phyloP scores from a whole-genome alignment of 2,113 vertebrate genomes.

The Brienomyrus brachyistius region DNA sequence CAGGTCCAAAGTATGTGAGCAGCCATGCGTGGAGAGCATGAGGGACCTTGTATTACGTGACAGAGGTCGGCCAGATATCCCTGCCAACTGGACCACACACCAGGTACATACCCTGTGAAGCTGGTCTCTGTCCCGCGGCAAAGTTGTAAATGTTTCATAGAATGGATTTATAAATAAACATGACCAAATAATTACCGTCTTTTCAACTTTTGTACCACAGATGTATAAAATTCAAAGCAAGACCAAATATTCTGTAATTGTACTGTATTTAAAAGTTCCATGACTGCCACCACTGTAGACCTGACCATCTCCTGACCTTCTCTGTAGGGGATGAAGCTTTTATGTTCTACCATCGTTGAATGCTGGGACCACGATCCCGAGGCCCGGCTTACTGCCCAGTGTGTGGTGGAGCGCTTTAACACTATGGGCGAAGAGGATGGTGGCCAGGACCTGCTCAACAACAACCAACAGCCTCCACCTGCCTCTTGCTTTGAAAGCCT shows the following conservation, averaged over 20 bases:
- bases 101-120: conserved; percentile 51
- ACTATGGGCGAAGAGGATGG: conserved; percentile 60
- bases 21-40: conserved; percentile 85
- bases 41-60: conserved; percentile 78
- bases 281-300: neutral
- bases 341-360: conserved; percentile 77
- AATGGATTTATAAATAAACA: neutral
- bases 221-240: neutral
- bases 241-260: neutral
- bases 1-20: conserved; percentile 75
- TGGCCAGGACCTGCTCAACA: conserved; percentile 49
- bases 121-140: neutral
- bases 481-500: neutral
- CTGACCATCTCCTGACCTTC: neutral
- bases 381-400: conserved; percentile 81
- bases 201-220: neutral
- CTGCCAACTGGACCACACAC: conserved; percentile 67
- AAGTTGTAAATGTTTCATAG: neutral
- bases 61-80: conserved; percentile 76
- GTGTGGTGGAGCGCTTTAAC: conserved; percentile 77
- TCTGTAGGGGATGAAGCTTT: conserved; percentile 71
- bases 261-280: neutral
- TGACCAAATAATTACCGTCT: neutral
- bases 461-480: conserved; percentile 30
- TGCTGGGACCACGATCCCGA: conserved; percentile 90